Conservation (phyloP, 1,140 invertebrate species). For the Pseudomyrmex gracilis region DNA sequence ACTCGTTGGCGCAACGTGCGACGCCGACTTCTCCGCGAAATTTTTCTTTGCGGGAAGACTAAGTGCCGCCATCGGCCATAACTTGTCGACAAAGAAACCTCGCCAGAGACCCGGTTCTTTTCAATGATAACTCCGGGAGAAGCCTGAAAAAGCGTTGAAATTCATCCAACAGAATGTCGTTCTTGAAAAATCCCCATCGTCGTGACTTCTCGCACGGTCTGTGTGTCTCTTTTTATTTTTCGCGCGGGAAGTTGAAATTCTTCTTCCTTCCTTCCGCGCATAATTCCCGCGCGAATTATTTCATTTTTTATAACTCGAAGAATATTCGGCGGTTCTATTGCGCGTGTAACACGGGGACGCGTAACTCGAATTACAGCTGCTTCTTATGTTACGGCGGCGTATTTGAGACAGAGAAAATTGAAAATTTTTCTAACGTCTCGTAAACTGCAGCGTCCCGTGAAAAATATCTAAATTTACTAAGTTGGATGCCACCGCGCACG, state of each 20-base stretch:
- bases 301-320: constrained; percentile 15
- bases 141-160: constrained; percentile 37
- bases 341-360: background rate
- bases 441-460: constrained; percentile 10
- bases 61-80: constrained; percentile 49
- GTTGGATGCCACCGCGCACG: background rate
- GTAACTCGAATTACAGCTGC: constrained; percentile 34
- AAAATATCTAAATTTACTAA: constrained; percentile 7
- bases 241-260: constrained; percentile 17
- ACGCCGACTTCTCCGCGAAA: constrained; percentile 13
- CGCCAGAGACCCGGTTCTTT: constrained; percentile 41
- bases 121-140: constrained; percentile 50
- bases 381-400: background rate
- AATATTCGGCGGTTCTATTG: constrained; percentile 27
- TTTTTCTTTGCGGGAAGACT: constrained; percentile 48
- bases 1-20: background rate
- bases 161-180: constrained; percentile 36
- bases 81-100: constrained; percentile 51
- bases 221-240: constrained; percentile 28
- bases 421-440: constrained; percentile 48
- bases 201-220: background rate
- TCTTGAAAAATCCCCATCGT: constrained; percentile 40
- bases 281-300: background rate
- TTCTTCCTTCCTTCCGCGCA: background rate
- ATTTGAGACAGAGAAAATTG: constrained; percentile 35